A percentile compares a stretch with the other conserved stretches of the same genome.
These are phyloP conservation scores for Dromas ardeola DNA, from an alignment of 2,113 vertebrate species.

Conservation along the genomic window DNA sequence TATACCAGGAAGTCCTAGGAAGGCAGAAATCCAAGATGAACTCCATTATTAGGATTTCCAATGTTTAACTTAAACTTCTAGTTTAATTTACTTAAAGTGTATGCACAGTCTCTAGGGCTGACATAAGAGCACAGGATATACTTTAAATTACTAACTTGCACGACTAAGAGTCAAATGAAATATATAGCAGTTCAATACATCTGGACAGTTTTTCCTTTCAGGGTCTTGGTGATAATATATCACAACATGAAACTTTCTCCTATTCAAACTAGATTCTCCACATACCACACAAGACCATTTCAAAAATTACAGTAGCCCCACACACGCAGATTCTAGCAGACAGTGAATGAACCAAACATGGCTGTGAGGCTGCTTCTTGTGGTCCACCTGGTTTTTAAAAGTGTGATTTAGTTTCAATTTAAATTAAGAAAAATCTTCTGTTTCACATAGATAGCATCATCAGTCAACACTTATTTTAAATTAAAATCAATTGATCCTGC, in stretches of 20 bases:
- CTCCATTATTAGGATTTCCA: not conserved
- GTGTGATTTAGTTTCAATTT: not conserved
- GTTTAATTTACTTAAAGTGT: not conserved
- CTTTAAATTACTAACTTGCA: not conserved
- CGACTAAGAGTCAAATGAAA: not conserved
- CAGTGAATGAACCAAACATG: not conserved
- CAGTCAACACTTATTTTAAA: not conserved
- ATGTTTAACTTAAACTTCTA: not conserved
- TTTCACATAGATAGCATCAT: not conserved
- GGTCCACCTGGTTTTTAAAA: not conserved
- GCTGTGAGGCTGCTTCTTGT: not conserved
- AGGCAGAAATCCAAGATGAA: not conserved
- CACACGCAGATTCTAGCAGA: accelerated
- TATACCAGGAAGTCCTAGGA: not conserved
- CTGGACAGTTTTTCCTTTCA: not conserved
- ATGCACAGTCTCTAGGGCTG: not conserved
- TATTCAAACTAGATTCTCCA: not conserved
- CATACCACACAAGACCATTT: not conserved
- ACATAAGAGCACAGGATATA: not conserved
- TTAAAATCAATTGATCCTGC: not conserved
- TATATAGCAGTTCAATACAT: not conserved
- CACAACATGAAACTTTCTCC: not conserved
- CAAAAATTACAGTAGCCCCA: not conserved
- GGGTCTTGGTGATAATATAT: not conserved
- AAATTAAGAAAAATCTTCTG: not conserved